Base-by-base conservation (phyloP, 2,888 invertebrate species). In the Metellina segmentata region DNA sequence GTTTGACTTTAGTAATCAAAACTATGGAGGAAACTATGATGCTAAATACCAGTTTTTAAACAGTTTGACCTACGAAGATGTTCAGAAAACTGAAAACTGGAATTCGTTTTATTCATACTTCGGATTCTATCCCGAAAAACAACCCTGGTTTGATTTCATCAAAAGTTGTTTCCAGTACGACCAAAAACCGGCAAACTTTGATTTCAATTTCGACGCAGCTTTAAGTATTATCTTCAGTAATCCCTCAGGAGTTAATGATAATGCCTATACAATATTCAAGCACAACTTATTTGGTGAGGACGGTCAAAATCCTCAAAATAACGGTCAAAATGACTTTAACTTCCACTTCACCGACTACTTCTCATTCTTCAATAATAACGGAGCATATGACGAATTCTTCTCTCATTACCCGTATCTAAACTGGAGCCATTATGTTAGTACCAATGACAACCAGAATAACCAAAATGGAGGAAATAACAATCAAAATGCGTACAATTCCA, bases 111-210 rank as follows among this genome's bases (percentile, higher is more conserved):
- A 72, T n/a, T 5, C 19, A 4, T 81, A 52, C 16, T 81, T 79
- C n/a, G 81, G 81, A 19, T 79, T 51, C 19, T 72, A 79, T 9
- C 72, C 81, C 9, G 72, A 86, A 51, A 49, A 71, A 0, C 52
- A 87, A 49, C 71, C n/a, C n/a, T 20, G 34, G 6, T 87, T 71
- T 7, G 71, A 78, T 4, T 87, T 53, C 53, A 81, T 79, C 1
- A 79, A 87, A 52, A 16, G 52, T 16, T 87, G 87, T 53, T 79
- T n/a, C 34, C 19, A 87, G 11, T 72, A 52, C 52, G 6, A 70
- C 5, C 9, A 79, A 11, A 71, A 71, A 53, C 87, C 87, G 8
- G 11, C 7, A 6, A 79, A 81, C 7, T 87, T 79, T n/a, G 79
- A 72, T 51, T 8, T 7, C 0, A 87, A 87, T 20, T 81, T 87